phyloP scores from a whole-genome alignment of 1,140 invertebrate genomes.

The Drosophila seguyi region DNA sequence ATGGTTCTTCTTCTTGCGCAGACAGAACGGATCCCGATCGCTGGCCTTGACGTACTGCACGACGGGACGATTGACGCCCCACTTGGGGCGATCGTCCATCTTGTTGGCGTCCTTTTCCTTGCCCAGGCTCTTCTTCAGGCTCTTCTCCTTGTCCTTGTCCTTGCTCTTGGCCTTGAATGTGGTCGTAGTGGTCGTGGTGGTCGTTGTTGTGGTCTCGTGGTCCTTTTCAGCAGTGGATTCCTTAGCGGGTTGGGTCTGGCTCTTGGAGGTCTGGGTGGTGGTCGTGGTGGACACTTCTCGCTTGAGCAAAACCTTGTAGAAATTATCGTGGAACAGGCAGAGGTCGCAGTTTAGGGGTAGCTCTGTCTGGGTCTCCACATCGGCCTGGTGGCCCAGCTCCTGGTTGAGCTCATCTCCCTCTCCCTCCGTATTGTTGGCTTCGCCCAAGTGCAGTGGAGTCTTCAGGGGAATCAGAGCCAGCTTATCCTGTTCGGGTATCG shows the following conservation, averaged over 20 bases:
- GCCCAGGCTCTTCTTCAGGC: slow-evolving; percentile 42
- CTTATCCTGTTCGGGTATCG: slow-evolving; percentile 36
- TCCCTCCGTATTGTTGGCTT: not conserved
- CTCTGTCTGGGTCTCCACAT: slow-evolving; percentile 82
- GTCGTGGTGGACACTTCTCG: slow-evolving; percentile 82
- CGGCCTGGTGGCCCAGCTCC: slow-evolving; percentile 31
- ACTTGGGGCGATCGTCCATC: slow-evolving; percentile 87
- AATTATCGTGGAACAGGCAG: slow-evolving; percentile 81
- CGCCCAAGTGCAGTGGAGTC: slow-evolving; percentile 15
- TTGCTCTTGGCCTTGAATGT: slow-evolving; percentile 83
- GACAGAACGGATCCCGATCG: slow-evolving; percentile 89
- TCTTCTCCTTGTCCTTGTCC: slow-evolving; percentile 77
- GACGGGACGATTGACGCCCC: slow-evolving; percentile 88
- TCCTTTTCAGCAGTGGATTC: slow-evolving; percentile 67
- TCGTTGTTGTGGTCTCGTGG: slow-evolving; percentile 82
- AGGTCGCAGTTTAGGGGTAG: slow-evolving; percentile 78
- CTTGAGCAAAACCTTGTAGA: slow-evolving; percentile 81
- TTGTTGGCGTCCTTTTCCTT: slow-evolving; percentile 75
- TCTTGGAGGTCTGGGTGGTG: slow-evolving; percentile 80
- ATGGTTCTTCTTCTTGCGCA: slow-evolving; percentile 81
- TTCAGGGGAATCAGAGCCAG: slow-evolving; percentile 70
- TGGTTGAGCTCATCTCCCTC: slow-evolving; percentile 1
- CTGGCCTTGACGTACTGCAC: slow-evolving; percentile 90
- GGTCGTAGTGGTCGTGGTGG: slow-evolving; percentile 82
- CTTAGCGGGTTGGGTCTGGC: slow-evolving; percentile 64